Percentiles rank a stretch among this genome's conserved stretches.
These are phyloP conservation scores for Agriopis leucophaearia DNA, from an alignment of 2,888 invertebrate genomes.

Conservation along the genomic window DNA sequence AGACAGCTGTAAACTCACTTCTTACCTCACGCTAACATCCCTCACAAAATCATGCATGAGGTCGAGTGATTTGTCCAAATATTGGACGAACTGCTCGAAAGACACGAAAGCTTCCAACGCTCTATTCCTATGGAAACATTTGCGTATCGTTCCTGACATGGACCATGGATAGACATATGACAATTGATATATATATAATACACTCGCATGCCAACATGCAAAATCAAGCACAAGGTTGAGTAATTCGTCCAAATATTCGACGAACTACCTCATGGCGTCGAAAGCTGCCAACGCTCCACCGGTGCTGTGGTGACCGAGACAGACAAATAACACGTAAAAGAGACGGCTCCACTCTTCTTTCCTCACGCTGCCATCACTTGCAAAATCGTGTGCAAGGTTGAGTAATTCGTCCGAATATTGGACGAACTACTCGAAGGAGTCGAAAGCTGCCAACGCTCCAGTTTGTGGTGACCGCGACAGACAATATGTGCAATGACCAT, in stretches of 20 bases:
- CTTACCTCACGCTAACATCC: constrained; percentile 89
- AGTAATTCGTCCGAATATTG: constrained; percentile 94
- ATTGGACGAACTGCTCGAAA: constrained; percentile 88
- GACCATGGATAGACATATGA: no score
- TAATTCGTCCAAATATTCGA: no score
- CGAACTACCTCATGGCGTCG: no score
- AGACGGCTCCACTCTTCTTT: constrained; percentile 78
- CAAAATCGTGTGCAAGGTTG: constrained; percentile 93
- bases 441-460: constrained; percentile 98
- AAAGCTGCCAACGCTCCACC: constrained; percentile 98
- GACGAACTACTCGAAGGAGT: constrained; percentile 94
- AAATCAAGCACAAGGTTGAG: constrained; percentile 94
- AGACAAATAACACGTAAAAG: constrained; percentile 79
- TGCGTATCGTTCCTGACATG: constrained; percentile 56
- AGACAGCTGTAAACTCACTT: constrained; percentile 64
- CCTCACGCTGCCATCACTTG: constrained; percentile 89
- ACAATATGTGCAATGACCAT: no score
- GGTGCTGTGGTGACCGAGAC: constrained; percentile 92
- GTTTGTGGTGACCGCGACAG: constrained; percentile 92
- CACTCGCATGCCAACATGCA: no score
- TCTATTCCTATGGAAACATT: constrained; percentile 94
- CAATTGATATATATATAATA: no score
- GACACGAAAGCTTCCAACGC: constrained; percentile 97
- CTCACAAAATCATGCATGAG: constrained; percentile 93
- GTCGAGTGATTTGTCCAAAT: constrained; percentile 91